Base-by-base conservation (phyloP, 2,797 vertebrate species). In the Brachyalestes nurse region DNA sequence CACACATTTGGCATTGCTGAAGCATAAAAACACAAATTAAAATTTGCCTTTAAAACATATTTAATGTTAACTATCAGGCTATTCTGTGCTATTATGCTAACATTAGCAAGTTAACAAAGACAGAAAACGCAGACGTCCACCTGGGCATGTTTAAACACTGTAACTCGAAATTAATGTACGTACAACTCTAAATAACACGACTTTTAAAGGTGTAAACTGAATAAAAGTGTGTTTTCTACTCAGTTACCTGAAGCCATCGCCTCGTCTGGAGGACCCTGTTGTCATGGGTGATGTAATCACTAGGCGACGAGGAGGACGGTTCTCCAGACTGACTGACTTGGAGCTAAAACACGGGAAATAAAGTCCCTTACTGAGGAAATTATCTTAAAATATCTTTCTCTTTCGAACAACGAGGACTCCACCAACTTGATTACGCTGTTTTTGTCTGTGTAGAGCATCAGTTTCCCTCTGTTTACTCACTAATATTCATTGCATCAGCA, bases 231-330 rank as follows among this genome's bases (percentile, higher is more conserved):
- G 4, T 8, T 10, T 58, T 7, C 21, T 1, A 8, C 7, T 61
- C 0, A 72, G 73, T 47, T 81, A 89, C 88, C 88, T 83, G 88
- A 87, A 28, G 85, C 82, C 88, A 89, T 89, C 9, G 64, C 64
- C 42, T 66, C 64, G 34, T 42, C 8, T 14, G 6, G 6, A 10
- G 13, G 7, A 2, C 25, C 14, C 23, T 47, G 23, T 23, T 55
- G 57, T 74, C 38, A 5, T 28, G 10, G n/a, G 17, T 77, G 53
- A 75, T 81, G 72, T 51, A 47, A 77, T 81, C 72, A 62, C 9
- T 0, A 6, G 25, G 73, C 73, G 82, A 69, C 82, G 21, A 19
- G 1, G 17, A 6, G 47, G n/a, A 6, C 23, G 1, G 10, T 16
- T 58, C 21, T 58, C 1, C 6, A 45, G 21, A 45, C 49, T 23